Percentiles rank a stretch among this genome's conserved stretches.
These are phyloP conservation scores for Morpho deidamia DNA, from an alignment of 2,888 invertebrate species.

Conservation along the genomic window DNA sequence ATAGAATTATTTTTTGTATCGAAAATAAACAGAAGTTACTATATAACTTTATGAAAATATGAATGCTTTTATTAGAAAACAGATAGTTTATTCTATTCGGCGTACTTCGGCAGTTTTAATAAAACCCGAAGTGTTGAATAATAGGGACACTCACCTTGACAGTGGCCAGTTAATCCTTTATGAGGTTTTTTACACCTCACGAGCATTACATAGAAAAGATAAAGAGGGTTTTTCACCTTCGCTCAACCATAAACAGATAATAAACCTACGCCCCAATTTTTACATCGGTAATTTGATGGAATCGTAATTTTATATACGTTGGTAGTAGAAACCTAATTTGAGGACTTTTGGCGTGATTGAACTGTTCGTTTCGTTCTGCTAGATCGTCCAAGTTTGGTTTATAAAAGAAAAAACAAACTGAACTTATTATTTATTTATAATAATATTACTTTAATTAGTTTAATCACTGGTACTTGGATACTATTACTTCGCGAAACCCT, in stretches of 20 bases:
- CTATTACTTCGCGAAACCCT: too few species aligned
- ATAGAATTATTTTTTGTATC: slow-evolving; percentile 15
- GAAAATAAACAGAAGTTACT: slow-evolving; percentile 7
- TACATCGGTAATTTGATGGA: background rate
- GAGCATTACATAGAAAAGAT: slow-evolving; percentile 1
- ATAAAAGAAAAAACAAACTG: too few species aligned
- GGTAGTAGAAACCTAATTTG: too few species aligned
- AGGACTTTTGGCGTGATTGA: too few species aligned
- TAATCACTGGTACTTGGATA: too few species aligned
- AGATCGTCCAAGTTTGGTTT: too few species aligned
- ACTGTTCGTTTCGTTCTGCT: too few species aligned
- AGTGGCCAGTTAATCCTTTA: slow-evolving; percentile 12
- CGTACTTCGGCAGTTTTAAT: slow-evolving; percentile 16
- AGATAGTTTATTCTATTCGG: slow-evolving; percentile 21
- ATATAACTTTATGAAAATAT: slow-evolving; percentile 9
- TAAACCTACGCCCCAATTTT: background rate
- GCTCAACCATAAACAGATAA: background rate
- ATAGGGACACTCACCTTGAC: slow-evolving; percentile 18
- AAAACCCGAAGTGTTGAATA: slow-evolving; percentile 20
- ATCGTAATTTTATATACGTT: too few species aligned
- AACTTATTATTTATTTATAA: too few species aligned
- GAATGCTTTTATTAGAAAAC: slow-evolving; percentile 24
- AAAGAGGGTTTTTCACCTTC: slow-evolving; percentile 6
- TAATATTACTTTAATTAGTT: too few species aligned
- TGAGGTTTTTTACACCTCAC: slow-evolving; percentile 1